phyloP scores from a whole-genome alignment of 1,140 invertebrate species.

The Pseudachorutes palmiensis region DNA sequence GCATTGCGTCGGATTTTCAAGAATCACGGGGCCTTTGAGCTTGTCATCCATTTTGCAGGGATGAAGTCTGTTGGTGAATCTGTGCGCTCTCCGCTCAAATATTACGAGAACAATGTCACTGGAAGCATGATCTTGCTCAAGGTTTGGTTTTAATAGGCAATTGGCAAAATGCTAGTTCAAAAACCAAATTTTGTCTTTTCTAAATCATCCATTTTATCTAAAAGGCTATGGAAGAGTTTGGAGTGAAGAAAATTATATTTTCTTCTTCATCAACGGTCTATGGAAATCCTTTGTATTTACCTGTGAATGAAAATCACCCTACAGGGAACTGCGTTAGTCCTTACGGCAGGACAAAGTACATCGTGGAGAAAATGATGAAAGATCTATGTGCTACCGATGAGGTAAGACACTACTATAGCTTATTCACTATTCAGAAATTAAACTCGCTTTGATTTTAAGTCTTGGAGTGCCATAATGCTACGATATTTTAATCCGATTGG shows the following conservation, averaged over 20 bases:
- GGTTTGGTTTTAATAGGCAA: slow-evolving; percentile 46
- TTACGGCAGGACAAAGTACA: slow-evolving; percentile 95
- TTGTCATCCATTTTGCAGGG: slow-evolving; percentile 96
- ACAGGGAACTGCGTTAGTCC: slow-evolving; percentile 89
- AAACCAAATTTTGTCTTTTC: neutral
- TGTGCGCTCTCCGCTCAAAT: slow-evolving; percentile 78
- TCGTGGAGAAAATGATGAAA: slow-evolving; percentile 94
- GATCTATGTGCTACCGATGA: slow-evolving; percentile 74
- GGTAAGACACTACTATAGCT: slow-evolving; percentile 44
- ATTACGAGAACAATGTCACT: slow-evolving; percentile 84
- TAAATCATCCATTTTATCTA: neutral
- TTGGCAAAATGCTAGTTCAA: neutral
- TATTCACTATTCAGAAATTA: neutral
- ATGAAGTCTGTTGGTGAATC: slow-evolving; percentile 97
- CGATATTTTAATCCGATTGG: slow-evolving; percentile 99
- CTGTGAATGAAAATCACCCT: slow-evolving; percentile 75
- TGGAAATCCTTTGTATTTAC: slow-evolving; percentile 71
- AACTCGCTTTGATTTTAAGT: slow-evolving; percentile 46
- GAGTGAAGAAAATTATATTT: slow-evolving; percentile 74
- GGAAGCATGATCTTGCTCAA: slow-evolving; percentile 85
- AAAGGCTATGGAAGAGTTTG: slow-evolving; percentile 67
- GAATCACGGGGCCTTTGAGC: slow-evolving; percentile 54
- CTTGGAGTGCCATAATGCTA: slow-evolving; percentile 70
- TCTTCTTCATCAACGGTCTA: slow-evolving; percentile 95
- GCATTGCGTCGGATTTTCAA: slow-evolving; percentile 61